Conservation (phyloP, 2,888 invertebrate genomes). For the Drosophila melanosoma region DNA sequence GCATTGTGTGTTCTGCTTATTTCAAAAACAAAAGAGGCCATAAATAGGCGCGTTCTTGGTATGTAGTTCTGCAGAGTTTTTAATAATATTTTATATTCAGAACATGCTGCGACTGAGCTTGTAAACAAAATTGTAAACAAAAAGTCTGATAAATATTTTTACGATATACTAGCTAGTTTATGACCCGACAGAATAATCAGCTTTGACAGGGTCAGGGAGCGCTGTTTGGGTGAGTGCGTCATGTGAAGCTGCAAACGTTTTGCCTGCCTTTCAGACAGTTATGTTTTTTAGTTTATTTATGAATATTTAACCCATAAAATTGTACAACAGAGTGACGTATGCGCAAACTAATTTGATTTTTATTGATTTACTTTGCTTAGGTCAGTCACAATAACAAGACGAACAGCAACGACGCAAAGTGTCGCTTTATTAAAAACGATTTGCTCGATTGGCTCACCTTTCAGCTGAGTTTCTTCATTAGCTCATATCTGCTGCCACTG, state of each 20-base stretch:
- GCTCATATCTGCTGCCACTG: conserved; percentile 94
- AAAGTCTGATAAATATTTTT: conserved; percentile 61
- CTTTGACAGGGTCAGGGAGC: conserved; percentile 14
- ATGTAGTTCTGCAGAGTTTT: conserved; percentile 60
- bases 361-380: conserved; percentile 31
- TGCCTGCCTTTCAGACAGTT: conserved; percentile 21
- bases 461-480: conserved; percentile 92
- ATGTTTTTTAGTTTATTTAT: conserved; percentile 46
- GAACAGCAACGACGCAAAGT: conserved; percentile 58
- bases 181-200: conserved; percentile 34
- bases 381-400: conserved; percentile 84
- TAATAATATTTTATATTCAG: conserved; percentile 60
- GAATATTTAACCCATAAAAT: conserved; percentile 45
- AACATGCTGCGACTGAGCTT: conserved; percentile 34
- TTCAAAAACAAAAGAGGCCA: conserved; percentile 33
- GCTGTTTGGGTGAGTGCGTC: conserved; percentile 43
- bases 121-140: conserved; percentile 77
- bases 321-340: conserved; percentile 54
- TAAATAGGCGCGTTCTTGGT: conserved; percentile 54
- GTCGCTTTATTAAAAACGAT: conserved; percentile 87
- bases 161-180: conserved; percentile 64
- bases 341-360: conserved; percentile 41
- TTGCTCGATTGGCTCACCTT: conserved; percentile 83
- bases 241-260: conserved; percentile 39
- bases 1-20: conserved; percentile 10